Conservation (phyloP, 2,888 invertebrate genomes). For the Archips xylosteana region DNA sequence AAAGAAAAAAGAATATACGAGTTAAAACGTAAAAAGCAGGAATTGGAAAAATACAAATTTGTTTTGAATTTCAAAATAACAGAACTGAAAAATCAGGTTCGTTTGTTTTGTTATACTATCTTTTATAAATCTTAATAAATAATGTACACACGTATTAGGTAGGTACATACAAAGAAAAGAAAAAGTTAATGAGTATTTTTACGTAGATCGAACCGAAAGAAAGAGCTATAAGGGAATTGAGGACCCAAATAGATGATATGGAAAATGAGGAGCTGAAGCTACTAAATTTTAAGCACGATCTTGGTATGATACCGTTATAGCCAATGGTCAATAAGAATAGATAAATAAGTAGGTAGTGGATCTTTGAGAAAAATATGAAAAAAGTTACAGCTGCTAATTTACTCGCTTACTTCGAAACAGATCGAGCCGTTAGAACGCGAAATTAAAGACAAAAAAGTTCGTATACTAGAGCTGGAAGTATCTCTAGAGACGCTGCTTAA, state of each 20-base stretch:
- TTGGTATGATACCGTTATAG: slow-evolving; percentile 66
- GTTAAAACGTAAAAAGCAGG: slow-evolving; percentile 93
- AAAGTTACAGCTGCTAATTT: slow-evolving; percentile 77
- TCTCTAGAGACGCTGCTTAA: slow-evolving; percentile 93
- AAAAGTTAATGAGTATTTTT: slow-evolving; percentile 29
- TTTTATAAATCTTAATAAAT: not conserved
- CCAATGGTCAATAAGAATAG: slow-evolving; percentile 25
- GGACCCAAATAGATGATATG: slow-evolving; percentile 93
- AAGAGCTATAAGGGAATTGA: slow-evolving; percentile 91
- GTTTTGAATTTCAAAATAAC: slow-evolving; percentile 95
- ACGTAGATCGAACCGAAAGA: slow-evolving; percentile 93
- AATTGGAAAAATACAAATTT: slow-evolving; percentile 96
- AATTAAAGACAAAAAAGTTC: slow-evolving; percentile 93
- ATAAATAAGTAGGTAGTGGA: slow-evolving; percentile 18
- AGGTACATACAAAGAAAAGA: not conserved
- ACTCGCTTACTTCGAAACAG: slow-evolving; percentile 61
- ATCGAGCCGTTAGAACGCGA: slow-evolving; percentile 95
- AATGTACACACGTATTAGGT: not conserved
- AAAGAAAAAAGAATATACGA: slow-evolving; percentile 95
- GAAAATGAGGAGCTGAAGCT: slow-evolving; percentile 92
- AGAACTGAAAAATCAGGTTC: slow-evolving; percentile 91
- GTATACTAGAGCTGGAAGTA: slow-evolving; percentile 93
- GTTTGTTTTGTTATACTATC: slow-evolving; percentile 40
- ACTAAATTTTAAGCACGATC: slow-evolving; percentile 77
- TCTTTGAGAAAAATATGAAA: slow-evolving; percentile 51